Conservation (phyloP, 2,888 invertebrate species). For the Epicampocera succincta region DNA sequence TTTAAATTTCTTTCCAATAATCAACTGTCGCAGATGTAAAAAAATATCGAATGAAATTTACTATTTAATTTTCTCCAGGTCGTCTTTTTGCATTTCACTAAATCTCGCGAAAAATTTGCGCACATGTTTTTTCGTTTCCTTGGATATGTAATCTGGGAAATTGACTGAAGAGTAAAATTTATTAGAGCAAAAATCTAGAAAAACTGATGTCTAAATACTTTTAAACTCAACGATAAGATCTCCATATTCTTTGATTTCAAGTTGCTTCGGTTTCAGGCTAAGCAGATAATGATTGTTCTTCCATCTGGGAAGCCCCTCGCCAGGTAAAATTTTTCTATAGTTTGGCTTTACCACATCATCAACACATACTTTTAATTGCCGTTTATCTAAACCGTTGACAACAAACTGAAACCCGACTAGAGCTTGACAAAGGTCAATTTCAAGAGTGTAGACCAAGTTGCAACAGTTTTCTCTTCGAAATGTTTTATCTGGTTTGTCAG, state of each 20-base stretch:
- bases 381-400: constrained; percentile 87
- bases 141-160: constrained; percentile 82
- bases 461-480: constrained; percentile 84
- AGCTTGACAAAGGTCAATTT: constrained; percentile 87
- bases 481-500: constrained; percentile 86
- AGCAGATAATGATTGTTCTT: constrained; percentile 73
- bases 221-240: constrained; percentile 87
- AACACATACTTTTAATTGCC: constrained; percentile 86
- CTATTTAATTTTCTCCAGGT: constrained; percentile 54
- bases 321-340: constrained; percentile 86
- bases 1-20: too few species aligned
- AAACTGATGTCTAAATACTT: constrained; percentile 73
- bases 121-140: constrained; percentile 81
- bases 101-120: constrained; percentile 76
- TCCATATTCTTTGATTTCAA: constrained; percentile 84
- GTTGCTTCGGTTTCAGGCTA: constrained; percentile 87
- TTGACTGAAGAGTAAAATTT: constrained; percentile 75
- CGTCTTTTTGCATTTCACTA: constrained; percentile 79
- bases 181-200: background rate
- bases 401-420: constrained; percentile 86
- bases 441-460: constrained; percentile 85
- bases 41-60: too few species aligned
- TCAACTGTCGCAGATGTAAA: too few species aligned
- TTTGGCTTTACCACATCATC: constrained; percentile 87
- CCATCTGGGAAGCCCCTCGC: constrained; percentile 88